A percentile compares a stretch with the other conserved stretches of the same genome.
These are phyloP conservation scores for Channa maculata DNA, from an alignment of 2,113 vertebrate genomes.

Conservation along the genomic window DNA sequence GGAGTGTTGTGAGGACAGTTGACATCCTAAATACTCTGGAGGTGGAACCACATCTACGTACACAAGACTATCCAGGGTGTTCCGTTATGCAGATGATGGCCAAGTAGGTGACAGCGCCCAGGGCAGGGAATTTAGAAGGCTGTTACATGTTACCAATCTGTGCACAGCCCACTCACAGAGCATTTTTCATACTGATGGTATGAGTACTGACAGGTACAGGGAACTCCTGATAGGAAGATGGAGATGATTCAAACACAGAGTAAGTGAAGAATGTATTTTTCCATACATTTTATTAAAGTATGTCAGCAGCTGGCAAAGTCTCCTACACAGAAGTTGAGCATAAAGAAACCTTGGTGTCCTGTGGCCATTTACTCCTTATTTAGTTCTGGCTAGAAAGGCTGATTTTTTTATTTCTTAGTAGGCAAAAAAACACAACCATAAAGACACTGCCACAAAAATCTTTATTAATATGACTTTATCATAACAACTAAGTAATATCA, in stretches of 20 bases:
- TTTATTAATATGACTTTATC: not conserved
- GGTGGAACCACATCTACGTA: constrained; percentile 18
- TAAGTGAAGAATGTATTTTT: not conserved
- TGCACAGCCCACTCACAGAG: constrained; percentile 51
- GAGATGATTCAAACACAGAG: constrained; percentile 49
- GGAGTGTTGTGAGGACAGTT: constrained; percentile 61
- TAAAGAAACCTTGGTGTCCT: constrained; percentile 39
- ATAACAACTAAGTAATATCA: no score
- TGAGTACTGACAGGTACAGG: constrained; percentile 65
- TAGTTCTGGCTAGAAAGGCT: constrained; percentile 9
- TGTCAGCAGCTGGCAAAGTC: constrained; percentile 32
- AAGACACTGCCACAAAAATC: constrained; percentile 12
- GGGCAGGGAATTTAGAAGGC: constrained; percentile 67
- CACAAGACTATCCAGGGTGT: constrained; percentile 39
- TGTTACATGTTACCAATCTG: constrained; percentile 56
- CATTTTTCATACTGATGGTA: constrained; percentile 57
- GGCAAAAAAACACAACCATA: constrained; percentile 6
- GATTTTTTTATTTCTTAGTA: not conserved
- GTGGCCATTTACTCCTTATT: constrained; percentile 31
- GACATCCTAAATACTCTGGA: constrained; percentile 58
- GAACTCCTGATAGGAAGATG: constrained; percentile 47
- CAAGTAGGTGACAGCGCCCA: constrained; percentile 67
- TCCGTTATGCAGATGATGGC: constrained; percentile 64
- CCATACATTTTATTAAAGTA: constrained; percentile 46
- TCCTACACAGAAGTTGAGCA: constrained; percentile 25